A percentile compares a stretch with the other conserved stretches of the same genome.
Evolutionary conservation across 2,797 vertebrate species (phyloP).

Genomic region (Echeneis naucrates): DNA sequence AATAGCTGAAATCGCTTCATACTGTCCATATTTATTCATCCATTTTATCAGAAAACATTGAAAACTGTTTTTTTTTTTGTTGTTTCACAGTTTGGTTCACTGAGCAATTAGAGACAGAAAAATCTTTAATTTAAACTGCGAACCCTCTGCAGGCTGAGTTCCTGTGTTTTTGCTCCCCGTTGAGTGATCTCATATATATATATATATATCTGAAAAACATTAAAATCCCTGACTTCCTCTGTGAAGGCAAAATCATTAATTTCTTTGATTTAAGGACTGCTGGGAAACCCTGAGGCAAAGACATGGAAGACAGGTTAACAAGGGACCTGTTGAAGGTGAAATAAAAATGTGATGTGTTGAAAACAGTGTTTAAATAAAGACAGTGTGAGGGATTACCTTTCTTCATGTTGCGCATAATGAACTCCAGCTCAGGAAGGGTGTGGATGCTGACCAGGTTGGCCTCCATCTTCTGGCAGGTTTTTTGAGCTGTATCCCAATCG

Average conservation of each 20-base stretch:
- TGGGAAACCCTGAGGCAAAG: not conserved
- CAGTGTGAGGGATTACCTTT: conserved; percentile 82
- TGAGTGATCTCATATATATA: not conserved
- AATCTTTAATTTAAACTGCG: not conserved
- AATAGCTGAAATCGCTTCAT: not conserved
- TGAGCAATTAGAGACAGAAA: not conserved
- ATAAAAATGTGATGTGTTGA: not conserved
- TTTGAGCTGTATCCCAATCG: conserved; percentile 92
- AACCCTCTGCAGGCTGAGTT: not conserved
- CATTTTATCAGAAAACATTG: not conserved
- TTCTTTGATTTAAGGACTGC: not conserved
- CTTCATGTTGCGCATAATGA: conserved; percentile 91
- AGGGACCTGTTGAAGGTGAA: not conserved
- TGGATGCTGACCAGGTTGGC: conserved; percentile 95
- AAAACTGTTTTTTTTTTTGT: no score
- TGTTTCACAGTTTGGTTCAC: not conserved
- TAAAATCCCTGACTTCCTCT: not conserved
- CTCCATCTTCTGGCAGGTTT: conserved; percentile 90
- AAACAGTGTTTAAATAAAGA: not conserved
- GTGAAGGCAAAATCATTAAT: not conserved
- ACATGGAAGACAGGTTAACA: not conserved
- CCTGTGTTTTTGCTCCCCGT: not conserved
- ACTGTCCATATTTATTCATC: not conserved
- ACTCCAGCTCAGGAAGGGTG: conserved; percentile 93
- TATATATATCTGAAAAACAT: conserved; percentile 3